These are phyloP conservation scores for Ovis canadensis DNA, from an alignment of 2,113 vertebrate species.

Conservation along the genomic window DNA sequence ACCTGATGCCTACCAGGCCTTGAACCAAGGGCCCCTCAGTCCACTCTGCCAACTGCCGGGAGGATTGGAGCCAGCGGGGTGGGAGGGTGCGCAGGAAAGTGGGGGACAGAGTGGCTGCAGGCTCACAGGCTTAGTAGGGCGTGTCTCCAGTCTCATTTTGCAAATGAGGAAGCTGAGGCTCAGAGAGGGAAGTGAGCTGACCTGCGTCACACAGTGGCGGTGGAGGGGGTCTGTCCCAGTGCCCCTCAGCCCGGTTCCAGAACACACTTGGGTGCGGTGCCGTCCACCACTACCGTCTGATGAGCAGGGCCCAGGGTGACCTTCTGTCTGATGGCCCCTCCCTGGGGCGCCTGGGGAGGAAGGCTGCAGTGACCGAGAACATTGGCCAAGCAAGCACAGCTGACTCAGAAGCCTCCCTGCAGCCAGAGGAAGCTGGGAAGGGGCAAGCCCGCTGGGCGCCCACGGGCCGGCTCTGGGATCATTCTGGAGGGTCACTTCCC, in stretches of 20 bases:
- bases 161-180: conserved; percentile 34
- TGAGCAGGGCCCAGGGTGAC: not conserved
- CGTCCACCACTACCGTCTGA: no score
- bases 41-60: not conserved
- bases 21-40: accelerated
- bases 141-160: not conserved
- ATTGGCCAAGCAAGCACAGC: not conserved
- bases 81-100: not conserved
- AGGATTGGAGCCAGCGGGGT: no score
- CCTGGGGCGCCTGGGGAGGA: accelerated
- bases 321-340: not conserved
- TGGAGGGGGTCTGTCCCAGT: accelerated
- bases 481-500: accelerated
- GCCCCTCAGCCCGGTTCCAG: not conserved
- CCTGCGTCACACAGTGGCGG: not conserved
- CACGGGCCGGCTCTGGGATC: not conserved
- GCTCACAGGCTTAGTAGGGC: not conserved
- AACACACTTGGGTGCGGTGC: not conserved
- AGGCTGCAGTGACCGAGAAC: not conserved
- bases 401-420: no score
- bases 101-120: not conserved
- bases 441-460: not conserved
- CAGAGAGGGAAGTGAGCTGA: not conserved
- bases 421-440: not conserved
- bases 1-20: not conserved